Conservation (phyloP, 23 tunicate genomes). For the Styela plicata region DNA sequence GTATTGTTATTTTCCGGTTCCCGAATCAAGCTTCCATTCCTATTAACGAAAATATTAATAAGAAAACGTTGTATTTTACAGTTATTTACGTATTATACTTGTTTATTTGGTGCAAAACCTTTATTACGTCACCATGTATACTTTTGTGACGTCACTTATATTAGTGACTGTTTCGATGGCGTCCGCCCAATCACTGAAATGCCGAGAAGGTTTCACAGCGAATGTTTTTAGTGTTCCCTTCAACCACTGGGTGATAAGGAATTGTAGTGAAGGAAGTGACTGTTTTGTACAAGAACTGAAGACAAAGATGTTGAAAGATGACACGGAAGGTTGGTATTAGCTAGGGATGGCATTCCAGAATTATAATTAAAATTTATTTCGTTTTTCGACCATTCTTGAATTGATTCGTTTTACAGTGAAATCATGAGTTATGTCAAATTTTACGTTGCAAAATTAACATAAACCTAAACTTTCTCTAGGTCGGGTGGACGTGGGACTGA, state of each 20-base stretch:
- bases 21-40: too few species aligned
- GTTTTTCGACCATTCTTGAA: too few species aligned
- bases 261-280: background rate
- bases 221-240: background rate
- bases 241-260: conserved; percentile 2
- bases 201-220: conserved; percentile 17
- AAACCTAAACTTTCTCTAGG: too few species aligned
- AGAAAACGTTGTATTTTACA: too few species aligned
- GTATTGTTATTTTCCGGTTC: too few species aligned
- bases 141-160: background rate
- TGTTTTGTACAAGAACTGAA: conserved; percentile 18
- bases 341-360: too few species aligned
- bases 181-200: background rate
- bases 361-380: too few species aligned
- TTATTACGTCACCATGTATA: background rate
- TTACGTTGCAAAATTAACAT: too few species aligned
- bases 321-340: background rate
- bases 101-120: background rate
- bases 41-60: too few species aligned
- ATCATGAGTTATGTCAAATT: too few species aligned
- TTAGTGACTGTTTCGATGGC: background rate
- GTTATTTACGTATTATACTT: background rate
- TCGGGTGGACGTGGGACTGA: too few species aligned
- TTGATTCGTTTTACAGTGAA: too few species aligned
- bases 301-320: background rate